phyloP scores from a whole-genome alignment of 2,113 vertebrate genomes.

The Myotis davidii region DNA sequence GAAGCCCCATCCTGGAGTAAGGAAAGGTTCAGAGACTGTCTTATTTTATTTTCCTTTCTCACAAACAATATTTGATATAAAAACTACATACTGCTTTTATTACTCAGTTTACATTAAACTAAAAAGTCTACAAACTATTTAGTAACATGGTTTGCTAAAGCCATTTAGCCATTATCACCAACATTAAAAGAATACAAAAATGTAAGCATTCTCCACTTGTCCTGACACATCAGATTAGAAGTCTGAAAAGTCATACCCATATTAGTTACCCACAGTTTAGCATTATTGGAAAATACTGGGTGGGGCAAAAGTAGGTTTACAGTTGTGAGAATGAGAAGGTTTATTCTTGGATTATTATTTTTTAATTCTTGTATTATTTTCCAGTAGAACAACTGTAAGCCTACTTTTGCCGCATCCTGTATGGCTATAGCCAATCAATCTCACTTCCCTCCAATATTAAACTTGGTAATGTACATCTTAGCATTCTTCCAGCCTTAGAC shows the following conservation, averaged over 20 bases:
- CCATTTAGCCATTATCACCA: neutral
- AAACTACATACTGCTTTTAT: neutral
- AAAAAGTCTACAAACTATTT: neutral
- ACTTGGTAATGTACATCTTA: neutral
- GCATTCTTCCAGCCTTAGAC: neutral
- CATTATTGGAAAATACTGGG: conserved; percentile 15
- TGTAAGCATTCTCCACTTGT: neutral
- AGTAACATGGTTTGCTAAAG: neutral
- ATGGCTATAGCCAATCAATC: neutral
- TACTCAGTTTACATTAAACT: neutral
- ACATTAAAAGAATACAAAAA: neutral
- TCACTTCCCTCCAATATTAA: neutral
- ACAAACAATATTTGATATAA: conserved; percentile 12
- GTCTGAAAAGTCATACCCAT: neutral
- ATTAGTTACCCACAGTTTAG: neutral
- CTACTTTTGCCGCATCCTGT: neutral
- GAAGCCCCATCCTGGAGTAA: neutral
- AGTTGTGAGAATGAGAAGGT: neutral
- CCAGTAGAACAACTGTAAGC: neutral
- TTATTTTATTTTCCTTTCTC: neutral
- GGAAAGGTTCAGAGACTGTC: neutral
- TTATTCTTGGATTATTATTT: neutral
- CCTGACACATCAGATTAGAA: neutral
- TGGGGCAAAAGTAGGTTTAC: neutral
- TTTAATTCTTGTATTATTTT: neutral